phyloP scores from a whole-genome alignment of 2,797 vertebrate species.

The Pseudomugil tenellus region DNA sequence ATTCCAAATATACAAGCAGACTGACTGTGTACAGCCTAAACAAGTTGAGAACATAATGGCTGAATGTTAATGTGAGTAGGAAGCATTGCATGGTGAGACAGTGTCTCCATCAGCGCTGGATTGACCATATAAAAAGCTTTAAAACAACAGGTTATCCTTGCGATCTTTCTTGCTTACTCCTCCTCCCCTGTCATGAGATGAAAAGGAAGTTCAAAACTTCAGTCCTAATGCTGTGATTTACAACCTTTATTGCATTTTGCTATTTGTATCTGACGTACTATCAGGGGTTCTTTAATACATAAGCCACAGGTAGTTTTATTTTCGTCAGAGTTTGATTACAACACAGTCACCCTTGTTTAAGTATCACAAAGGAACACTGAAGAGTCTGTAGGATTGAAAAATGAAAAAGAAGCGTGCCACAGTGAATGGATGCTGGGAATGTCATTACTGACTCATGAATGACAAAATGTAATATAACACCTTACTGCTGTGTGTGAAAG shows the following conservation, averaged over 20 bases:
- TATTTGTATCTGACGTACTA: constrained; percentile 27
- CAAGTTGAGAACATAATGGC: constrained; percentile 48
- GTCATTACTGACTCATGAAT: constrained; percentile 37
- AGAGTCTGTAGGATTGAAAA: constrained; percentile 26
- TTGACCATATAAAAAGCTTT: constrained; percentile 29
- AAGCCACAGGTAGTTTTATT: constrained; percentile 33
- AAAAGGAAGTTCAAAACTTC: constrained; percentile 29
- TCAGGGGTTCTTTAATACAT: constrained; percentile 21
- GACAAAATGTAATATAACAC: constrained; percentile 47
- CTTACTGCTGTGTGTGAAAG: constrained; percentile 26
- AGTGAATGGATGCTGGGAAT: constrained; percentile 35
- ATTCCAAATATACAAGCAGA: constrained; percentile 69
- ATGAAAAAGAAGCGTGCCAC: constrained; percentile 41
- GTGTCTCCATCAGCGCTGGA: constrained; percentile 27
- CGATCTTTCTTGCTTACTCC: constrained; percentile 38
- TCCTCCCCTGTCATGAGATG: constrained; percentile 32
- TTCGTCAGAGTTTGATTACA: constrained; percentile 56
- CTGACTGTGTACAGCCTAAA: constrained; percentile 55
- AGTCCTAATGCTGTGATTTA: constrained; percentile 34
- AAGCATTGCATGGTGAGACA: constrained; percentile 20
- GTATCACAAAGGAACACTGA: constrained; percentile 17
- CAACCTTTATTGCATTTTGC: constrained; percentile 38
- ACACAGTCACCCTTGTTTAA: constrained; percentile 26
- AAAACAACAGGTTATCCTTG: constrained; percentile 26
- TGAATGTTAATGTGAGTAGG: constrained; percentile 51